A percentile compares a stretch with the other conserved stretches of the same genome.
phyloP scores from a whole-genome alignment of 1,140 invertebrate species.

The Branchinecta lynchi region DNA sequence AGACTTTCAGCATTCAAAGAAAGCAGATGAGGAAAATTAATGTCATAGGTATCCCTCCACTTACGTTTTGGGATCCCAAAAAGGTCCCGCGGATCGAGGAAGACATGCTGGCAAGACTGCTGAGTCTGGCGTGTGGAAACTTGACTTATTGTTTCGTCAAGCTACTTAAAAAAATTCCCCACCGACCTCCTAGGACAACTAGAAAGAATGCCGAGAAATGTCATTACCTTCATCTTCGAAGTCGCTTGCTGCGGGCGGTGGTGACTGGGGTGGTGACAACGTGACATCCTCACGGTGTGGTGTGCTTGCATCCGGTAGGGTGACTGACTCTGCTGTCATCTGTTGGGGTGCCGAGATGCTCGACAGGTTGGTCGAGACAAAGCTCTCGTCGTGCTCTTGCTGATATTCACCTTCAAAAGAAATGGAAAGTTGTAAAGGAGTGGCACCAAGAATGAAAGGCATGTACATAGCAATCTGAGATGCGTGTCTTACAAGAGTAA shows the following conservation, averaged over 20 bases:
- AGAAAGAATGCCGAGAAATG: background rate
- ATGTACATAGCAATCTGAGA: slow-evolving; percentile 4
- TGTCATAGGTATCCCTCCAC: background rate
- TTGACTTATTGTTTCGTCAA: too few relatives aligned
- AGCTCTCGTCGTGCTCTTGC: background rate
- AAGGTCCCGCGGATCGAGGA: too few relatives aligned
- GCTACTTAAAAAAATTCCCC: too few relatives aligned
- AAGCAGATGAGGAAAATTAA: background rate
- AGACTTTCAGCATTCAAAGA: background rate
- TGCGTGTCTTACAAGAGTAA: slow-evolving; percentile 4
- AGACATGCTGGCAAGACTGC: too few relatives aligned
- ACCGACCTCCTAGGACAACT: too few relatives aligned
- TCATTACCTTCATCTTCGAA: slow-evolving; percentile 63
- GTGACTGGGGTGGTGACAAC: slow-evolving; percentile 40
- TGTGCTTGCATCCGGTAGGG: background rate
- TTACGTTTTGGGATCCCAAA: too few relatives aligned
- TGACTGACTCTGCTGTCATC: background rate
- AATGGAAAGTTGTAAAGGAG: slow-evolving; percentile 15
- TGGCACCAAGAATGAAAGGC: too few relatives aligned
- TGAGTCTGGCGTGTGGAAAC: too few relatives aligned
- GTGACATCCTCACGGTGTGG: background rate
- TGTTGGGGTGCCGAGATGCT: background rate
- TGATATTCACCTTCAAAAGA: background rate
- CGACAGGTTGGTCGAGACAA: background rate
- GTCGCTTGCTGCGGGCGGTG: slow-evolving; percentile 46